Conservation (phyloP, 2,113 vertebrate species). For the Oreotragus oreotragus region DNA sequence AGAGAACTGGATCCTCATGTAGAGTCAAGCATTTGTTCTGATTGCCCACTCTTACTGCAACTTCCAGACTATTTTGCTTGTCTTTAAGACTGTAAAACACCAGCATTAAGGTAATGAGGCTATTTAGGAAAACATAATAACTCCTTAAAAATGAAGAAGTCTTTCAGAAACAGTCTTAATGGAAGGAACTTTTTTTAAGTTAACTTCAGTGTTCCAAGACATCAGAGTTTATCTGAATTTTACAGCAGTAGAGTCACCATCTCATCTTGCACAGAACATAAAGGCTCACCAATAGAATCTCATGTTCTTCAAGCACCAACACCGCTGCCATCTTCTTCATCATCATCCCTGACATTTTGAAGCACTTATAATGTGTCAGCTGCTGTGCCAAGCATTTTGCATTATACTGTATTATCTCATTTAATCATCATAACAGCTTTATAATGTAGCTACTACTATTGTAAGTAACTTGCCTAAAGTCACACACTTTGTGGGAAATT, state of each 20-base stretch:
- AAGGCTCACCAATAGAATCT: background rate
- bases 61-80: background rate
- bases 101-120: background rate
- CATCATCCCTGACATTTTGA: background rate
- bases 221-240: background rate
- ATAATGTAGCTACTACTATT: background rate
- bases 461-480: background rate
- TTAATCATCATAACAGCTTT: background rate
- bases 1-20: background rate
- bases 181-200: background rate
- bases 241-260: background rate
- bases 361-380: background rate
- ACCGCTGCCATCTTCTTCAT: too few species aligned
- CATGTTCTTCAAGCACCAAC: background rate
- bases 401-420: background rate
- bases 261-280: background rate
- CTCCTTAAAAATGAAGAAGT: background rate
- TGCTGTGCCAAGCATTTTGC: background rate
- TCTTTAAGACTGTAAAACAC: background rate
- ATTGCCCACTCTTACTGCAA: background rate
- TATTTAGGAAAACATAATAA: background rate
- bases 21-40: background rate
- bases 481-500: background rate
- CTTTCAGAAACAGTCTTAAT: background rate
- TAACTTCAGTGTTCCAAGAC: background rate